Base-by-base conservation (phyloP, 2,797 vertebrate species). In the Odontamblyopus rebecca region DNA sequence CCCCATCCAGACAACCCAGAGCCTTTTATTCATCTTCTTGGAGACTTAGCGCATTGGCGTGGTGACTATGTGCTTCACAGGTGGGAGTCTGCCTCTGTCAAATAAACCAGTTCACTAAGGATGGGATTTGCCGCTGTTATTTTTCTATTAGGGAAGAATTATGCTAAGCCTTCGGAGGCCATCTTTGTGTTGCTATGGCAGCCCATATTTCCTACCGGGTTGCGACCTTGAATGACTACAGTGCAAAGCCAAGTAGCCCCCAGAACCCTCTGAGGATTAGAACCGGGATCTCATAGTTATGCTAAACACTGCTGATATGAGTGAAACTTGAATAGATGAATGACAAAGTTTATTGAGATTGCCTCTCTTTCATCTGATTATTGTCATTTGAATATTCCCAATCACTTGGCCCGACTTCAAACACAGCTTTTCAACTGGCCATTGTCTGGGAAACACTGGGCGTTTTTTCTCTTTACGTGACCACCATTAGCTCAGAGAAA, bases 101-200 rank as follows among this genome's bases (percentile, higher is more conserved):
- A 93, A 96, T 96, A 96, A 96, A 90, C 93, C 92, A 93, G 90
- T 95, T 95, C 96, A 95, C 96, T 96, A 97, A 97, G 96, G 95
- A 96, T 87, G 88, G 95, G 95, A 98, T 97, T 97, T 97, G 95
- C 92, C 93, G 95, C 95, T 97, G 93, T 97, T 98, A 96, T 97
- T 97, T 96, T 98, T 98, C 96, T 97, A 96, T 96, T 97, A 96
- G 94, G 90, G 91, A 93, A 93, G 95, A 97, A 98, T 98, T 97
- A 96, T 95, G 93, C 95, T 97, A 97, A 97, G 94, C 95, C 95
- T 92, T 95, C 90, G 95, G 96, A 96, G 95, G 96, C 96, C 96
- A 97, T 98, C 96, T 97, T 93, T 97, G 94, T 93, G 97, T 98
- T 98, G 94, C 96, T 94, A 96, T 97, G 96, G 96, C 93, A 98